Base-by-base conservation (phyloP, 2,888 invertebrate genomes). In the Archips crataeganus region DNA sequence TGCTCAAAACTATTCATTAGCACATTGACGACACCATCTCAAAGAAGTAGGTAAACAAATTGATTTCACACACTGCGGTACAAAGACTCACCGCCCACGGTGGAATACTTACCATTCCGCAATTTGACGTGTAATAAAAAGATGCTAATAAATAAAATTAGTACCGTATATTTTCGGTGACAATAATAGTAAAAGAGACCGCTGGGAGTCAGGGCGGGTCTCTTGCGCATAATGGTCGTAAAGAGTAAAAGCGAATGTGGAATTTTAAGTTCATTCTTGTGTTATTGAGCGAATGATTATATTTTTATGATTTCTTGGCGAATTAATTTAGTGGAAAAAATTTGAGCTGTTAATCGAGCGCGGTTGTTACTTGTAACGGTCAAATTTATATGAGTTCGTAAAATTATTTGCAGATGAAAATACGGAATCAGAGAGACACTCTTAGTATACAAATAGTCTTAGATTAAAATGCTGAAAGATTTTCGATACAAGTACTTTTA, bases 141-240 rank as follows among this genome's bases (percentile, higher is more conserved):
- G 85, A 82, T 66, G 84, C 85, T 89, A 93, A 93, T 93, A 93
- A 94, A 94, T 93, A 90, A 93, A 93, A 92, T 93, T 92, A 89
- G 88, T 86, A 84, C 84, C 88, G 83, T 65, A 64, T 68, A 60
- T 84, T 81, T 49, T 76, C 82, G 85, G 86, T 84, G 85, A 87
- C 86, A 81, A 83, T 80, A 47, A 49, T 15, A 81, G 81, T 70
- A 82, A 84, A 81, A 86, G 84, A 84, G 63, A 81, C 88, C 89
- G 87, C 81, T 78, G 75, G 74, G 74, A 65, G 71, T 71, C 76
- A 54, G 81, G 87, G 88, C 88, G 88, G 86, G 79, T 75, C 79
- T 73, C 47, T 39, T 70, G 70, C 51, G 47, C 36, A 64, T 59
- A 69, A 60, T 45, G 54, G 2, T 49, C 49, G 47, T 59, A 59